Evolutionary conservation across 1,140 invertebrate species (phyloP), one percentile per base, ranked within the genome.

Genomic region (Portunus trituberculatus): DNA sequence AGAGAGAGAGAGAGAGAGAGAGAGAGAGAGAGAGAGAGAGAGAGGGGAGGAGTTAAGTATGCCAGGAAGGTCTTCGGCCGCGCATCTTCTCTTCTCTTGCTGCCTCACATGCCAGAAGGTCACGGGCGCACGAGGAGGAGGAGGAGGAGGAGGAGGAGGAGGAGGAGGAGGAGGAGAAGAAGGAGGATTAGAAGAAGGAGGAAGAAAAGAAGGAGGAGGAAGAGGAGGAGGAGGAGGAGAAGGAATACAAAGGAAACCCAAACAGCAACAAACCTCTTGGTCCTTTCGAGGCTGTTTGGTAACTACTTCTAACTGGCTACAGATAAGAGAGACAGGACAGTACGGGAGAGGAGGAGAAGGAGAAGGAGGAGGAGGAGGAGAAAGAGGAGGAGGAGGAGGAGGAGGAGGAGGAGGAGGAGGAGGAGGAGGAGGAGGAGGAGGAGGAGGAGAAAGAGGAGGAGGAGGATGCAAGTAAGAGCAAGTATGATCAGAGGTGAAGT

Each of bases 81-180:
- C 84, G 84, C 88, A 91, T 91, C 89, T 29, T 31, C 25, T 28
- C 20, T 2, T 4, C 89, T 29, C 29, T 59, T 46, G 89, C 89
- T 45, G 8, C 89, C 29, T 59, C 48, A 91, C 48, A 91, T 4
- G 48, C n/a, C n/a, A 29, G 48, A n/a, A 46, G 89, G 89, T 91
- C 89, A 91, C 12, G 89, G 89, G 14, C 89, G 29, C 7, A 25
- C 14, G 29, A 87, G 10, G 84, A 87, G 31, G 67, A 76, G 67
- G 67, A 76, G 67, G 67, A 76, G 39, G 28, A 91, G n/a, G 89
- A 28, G 48, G 8, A 25, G 10, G 16, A 28, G 39, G 31, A 31
- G 39, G 52, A 4, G 52, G 20, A 59, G 52, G 12, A 10, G 12
- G 52, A 59, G 52, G 16, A 20, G 16, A 20, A 59, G 52, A 59